Percentiles rank a stretch among this genome's conserved stretches.
These are phyloP conservation scores for Pelagia noctiluca DNA, from an alignment of 30 jellyfish, hydroid and myxozoan species.

Conservation along the genomic window DNA sequence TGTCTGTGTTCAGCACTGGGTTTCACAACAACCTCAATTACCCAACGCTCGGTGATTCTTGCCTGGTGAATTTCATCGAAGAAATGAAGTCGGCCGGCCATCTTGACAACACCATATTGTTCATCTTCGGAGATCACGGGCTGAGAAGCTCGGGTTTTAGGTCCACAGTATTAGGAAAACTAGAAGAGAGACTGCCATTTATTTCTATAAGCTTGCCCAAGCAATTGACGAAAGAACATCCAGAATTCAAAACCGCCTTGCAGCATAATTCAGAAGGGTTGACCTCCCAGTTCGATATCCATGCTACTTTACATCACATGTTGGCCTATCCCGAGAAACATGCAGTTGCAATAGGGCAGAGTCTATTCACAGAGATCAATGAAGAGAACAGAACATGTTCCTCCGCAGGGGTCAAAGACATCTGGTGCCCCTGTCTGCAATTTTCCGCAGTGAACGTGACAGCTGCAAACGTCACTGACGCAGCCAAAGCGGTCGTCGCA, in stretches of 20 bases:
- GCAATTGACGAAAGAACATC: slow-evolving; percentile 24
- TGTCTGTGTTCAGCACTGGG: background rate
- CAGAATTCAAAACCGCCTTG: slow-evolving; percentile 42
- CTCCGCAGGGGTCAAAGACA: slow-evolving; percentile 73
- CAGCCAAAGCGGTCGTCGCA: slow-evolving; percentile 54
- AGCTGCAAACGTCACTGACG: slow-evolving; percentile 18
- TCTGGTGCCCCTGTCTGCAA: slow-evolving; percentile 89
- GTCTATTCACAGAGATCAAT: slow-evolving; percentile 73
- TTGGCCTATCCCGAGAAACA: slow-evolving; percentile 54
- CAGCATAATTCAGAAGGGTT: slow-evolving; percentile 54
- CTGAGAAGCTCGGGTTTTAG: slow-evolving; percentile 67
- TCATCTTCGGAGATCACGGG: slow-evolving; percentile 91
- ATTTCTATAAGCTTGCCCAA: slow-evolving; percentile 78
- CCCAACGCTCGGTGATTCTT: slow-evolving; percentile 35
- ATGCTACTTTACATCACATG: slow-evolving; percentile 74
- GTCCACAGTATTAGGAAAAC: slow-evolving; percentile 70
- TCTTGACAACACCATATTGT: slow-evolving; percentile 45
- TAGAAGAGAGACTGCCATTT: slow-evolving; percentile 91
- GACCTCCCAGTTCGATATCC: slow-evolving; percentile 85
- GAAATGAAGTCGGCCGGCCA: slow-evolving; percentile 30
- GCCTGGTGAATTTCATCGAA: slow-evolving; percentile 13
- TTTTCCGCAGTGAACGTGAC: slow-evolving; percentile 24
- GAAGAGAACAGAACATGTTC: slow-evolving; percentile 59
- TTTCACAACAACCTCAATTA: slow-evolving; percentile 55
- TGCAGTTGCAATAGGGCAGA: slow-evolving; percentile 48